Evolutionary conservation across 1,140 invertebrate species (phyloP), one percentile per base, ranked within the genome.

Genomic region (Temnothorax nylanderi): DNA sequence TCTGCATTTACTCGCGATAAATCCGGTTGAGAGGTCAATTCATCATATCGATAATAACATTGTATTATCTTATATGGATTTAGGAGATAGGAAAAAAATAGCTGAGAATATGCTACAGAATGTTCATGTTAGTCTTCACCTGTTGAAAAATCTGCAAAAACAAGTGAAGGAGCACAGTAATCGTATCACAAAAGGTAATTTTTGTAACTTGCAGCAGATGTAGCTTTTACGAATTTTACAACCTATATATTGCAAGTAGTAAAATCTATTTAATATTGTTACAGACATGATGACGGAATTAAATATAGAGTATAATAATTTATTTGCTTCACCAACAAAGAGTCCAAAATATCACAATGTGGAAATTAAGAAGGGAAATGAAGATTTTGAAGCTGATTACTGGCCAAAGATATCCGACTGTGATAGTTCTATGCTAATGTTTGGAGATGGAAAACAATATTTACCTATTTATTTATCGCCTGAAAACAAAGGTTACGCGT

Each of bases 401-500:
- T 94, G 94, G 94, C 91, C 92, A 34, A 88, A 84, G n/a, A 65
- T 90, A 44, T 84, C 86, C 6, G 90, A 92, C 34, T 94, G 94
- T 69, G 87, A 89, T 71, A 90, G 81, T 58, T 89, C 88, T 41
- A 76, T 82, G 60, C 49, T 88, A 34, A 69, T 89, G 34, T 37
- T 89, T 13, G 84, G 60, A 21, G 86, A 92, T 47, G 87, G 87
- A 32, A 92, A 92, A 47, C 82, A 91, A 86, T 94, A 94, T 75
- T 58, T 96, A 71, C 96, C 96, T 7, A 95, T 97, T 10, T 97
- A 97, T 93, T 94, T 98, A 85, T 96, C 97, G 1, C 97, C 97
- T 72, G 97, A 98, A 93, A 97, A 98, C 93, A 98, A 98, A 94
- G 97, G 97, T 76, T 96, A 97, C 93, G 96, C 96, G 97, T 98